Evolutionary conservation across 2,888 invertebrate genomes (phyloP).

Genomic region (Brachyptera risi): DNA sequence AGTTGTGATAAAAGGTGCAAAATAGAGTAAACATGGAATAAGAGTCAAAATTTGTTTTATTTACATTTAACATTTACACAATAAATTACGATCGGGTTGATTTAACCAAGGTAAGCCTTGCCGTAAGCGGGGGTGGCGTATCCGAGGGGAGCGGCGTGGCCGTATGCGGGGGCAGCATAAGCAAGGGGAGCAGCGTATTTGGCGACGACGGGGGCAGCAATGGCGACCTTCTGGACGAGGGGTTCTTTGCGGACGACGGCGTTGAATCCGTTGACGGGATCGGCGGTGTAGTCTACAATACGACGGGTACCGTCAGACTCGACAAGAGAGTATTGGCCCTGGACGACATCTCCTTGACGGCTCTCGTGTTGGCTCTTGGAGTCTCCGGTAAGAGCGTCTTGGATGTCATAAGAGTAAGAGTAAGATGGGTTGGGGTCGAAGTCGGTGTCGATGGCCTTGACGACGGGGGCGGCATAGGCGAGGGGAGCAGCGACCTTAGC

Average conservation of each 20-base stretch:
- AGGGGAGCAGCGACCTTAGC: conserved; percentile 10
- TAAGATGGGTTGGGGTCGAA: conserved; percentile 33
- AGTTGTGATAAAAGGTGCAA: too few species aligned
- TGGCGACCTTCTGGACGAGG: conserved; percentile 22
- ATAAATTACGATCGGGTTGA: too few species aligned
- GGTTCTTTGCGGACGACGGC: conserved; percentile 30
- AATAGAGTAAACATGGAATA: too few species aligned
- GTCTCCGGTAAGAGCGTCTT: conserved; percentile 33
- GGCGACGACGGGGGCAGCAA: conserved; percentile 25
- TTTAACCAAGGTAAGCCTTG: conserved; percentile 19
- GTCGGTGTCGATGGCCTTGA: conserved; percentile 31
- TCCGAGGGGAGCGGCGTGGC: conserved; percentile 27
- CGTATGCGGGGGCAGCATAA: conserved; percentile 18
- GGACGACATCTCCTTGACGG: conserved; percentile 31
- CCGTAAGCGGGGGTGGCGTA: conserved; percentile 26
- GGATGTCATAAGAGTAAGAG: conserved; percentile 32
- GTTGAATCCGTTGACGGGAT: conserved; percentile 33
- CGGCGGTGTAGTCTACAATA: conserved; percentile 30
- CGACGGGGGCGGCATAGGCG: conserved; percentile 24
- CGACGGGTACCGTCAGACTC: conserved; percentile 32
- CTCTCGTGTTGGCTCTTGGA: conserved; percentile 31
- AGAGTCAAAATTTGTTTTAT: too few species aligned
- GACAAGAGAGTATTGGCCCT: conserved; percentile 30
- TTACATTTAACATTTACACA: too few species aligned
- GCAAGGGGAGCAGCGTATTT: conserved; percentile 27